Percentiles rank a stretch among this genome's conserved stretches.
Evolutionary conservation across 2,888 invertebrate genomes (phyloP).

Genomic region (Diarsia brunnea): DNA sequence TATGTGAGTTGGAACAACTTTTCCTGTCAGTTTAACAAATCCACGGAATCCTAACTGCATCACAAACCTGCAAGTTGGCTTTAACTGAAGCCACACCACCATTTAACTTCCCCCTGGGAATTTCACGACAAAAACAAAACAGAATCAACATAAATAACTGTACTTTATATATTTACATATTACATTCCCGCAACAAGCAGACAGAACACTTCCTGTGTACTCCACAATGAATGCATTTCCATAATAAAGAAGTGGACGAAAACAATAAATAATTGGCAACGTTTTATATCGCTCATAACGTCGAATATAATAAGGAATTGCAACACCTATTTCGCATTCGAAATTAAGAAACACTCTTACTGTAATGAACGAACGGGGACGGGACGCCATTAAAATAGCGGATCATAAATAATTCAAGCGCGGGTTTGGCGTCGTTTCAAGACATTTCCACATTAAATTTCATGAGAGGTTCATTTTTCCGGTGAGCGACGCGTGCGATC

Average conservation of each 20-base stretch:
- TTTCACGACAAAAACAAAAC: conserved; percentile 65
- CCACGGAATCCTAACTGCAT: conserved; percentile 69
- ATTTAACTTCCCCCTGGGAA: conserved; percentile 63
- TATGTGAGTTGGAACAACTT: conserved; percentile 62
- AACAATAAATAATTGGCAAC: conserved; percentile 66
- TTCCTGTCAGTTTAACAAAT: conserved; percentile 70
- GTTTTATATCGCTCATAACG: conserved; percentile 65
- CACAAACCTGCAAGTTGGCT: conserved; percentile 72
- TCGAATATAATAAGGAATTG: conserved; percentile 76
- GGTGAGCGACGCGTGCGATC: conserved; percentile 76
- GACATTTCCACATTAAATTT: conserved; percentile 90
- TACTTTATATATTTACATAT: conserved; percentile 63
- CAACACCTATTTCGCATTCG: conserved; percentile 79
- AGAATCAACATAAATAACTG: conserved; percentile 63
- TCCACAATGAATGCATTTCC: conserved; percentile 62
- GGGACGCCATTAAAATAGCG: conserved; percentile 89
- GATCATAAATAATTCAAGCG: conserved; percentile 89
- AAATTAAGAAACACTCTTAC: conserved; percentile 88
- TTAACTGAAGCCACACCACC: conserved; percentile 67
- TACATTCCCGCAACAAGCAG: conserved; percentile 50
- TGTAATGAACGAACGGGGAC: conserved; percentile 87
- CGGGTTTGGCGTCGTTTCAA: conserved; percentile 90
- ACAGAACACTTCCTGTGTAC: conserved; percentile 57
- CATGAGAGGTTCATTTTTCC: conserved; percentile 90
- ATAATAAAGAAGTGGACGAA: conserved; percentile 56